phyloP scores from a whole-genome alignment of 2,113 vertebrate species.

The Trochalopteron elliotii region DNA sequence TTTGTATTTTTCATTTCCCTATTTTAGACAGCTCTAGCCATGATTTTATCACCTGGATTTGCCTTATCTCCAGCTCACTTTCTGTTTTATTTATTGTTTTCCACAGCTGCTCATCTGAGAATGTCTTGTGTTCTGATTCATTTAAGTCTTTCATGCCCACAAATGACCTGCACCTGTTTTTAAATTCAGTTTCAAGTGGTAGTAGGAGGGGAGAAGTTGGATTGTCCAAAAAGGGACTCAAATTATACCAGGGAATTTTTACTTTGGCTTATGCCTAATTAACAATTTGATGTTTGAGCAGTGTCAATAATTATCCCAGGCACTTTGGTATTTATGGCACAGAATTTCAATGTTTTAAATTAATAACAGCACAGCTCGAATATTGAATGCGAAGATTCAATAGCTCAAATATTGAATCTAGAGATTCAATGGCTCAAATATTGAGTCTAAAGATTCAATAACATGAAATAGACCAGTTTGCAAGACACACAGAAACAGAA shows the following conservation, averaged over 20 bases:
- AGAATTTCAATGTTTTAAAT: neutral
- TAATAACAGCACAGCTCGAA: neutral
- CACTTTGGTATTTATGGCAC: neutral
- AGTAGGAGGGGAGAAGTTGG: neutral
- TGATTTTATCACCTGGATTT: neutral
- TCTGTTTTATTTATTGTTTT: conserved; percentile 47
- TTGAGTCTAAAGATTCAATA: neutral
- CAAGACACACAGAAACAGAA: neutral
- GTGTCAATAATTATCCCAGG: neutral
- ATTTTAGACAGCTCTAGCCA: neutral
- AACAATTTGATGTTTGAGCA: neutral
- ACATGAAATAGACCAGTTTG: neutral
- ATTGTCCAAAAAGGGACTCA: neutral
- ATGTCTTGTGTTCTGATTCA: neutral
- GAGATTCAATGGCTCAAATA: neutral
- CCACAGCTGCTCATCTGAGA: neutral
- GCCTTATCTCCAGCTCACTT: conserved; percentile 1
- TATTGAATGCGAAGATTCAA: neutral
- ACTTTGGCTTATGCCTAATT: neutral
- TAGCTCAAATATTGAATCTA: neutral
- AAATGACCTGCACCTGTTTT: neutral
- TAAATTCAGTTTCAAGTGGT: neutral
- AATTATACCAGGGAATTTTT: neutral
- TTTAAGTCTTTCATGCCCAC: neutral
- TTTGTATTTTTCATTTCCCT: neutral